These are phyloP conservation scores for Falcunculus frontatus DNA, from an alignment of 2,113 vertebrate species.

Conservation along the genomic window DNA sequence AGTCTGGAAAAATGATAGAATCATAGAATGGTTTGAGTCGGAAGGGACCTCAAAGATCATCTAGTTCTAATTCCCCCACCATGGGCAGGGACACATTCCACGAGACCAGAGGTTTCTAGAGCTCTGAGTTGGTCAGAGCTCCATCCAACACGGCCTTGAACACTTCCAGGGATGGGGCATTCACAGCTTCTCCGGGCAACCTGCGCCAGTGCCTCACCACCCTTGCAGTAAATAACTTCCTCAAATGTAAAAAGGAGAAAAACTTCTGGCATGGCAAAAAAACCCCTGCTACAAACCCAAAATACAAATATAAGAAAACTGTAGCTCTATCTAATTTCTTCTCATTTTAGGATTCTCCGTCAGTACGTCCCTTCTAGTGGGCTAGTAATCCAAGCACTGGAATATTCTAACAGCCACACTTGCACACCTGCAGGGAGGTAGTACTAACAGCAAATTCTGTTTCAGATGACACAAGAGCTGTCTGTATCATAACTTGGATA, in stretches of 20 bases:
- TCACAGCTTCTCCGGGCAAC: not conserved
- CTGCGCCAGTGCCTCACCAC: not conserved
- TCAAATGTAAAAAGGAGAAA: not conserved
- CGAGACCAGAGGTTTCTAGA: not conserved
- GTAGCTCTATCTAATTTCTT: not conserved
- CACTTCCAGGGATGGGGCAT: not conserved
- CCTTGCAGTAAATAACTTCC: not conserved
- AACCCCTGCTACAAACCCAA: not conserved
- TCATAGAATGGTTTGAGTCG: not conserved
- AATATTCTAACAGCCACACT: not conserved
- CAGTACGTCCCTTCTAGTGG: not conserved
- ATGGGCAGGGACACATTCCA: not conserved
- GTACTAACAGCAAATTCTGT: not conserved
- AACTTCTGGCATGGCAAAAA: not conserved
- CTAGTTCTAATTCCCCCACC: not conserved
- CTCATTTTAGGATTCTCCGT: not conserved
- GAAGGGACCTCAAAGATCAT: not conserved
- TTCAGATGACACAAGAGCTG: not conserved
- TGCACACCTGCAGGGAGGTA: rapidly evolving
- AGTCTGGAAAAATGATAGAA: not conserved
- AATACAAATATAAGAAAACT: not conserved
- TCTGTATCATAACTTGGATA: not conserved
- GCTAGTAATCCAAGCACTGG: not conserved
- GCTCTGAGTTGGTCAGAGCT: not conserved
- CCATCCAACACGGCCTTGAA: not conserved